Evolutionary conservation across 35 echinoderm and acorn worm genomes (phyloP), one percentile per base, ranked within the genome.

Genomic region (Apostichopus japonicus): DNA sequence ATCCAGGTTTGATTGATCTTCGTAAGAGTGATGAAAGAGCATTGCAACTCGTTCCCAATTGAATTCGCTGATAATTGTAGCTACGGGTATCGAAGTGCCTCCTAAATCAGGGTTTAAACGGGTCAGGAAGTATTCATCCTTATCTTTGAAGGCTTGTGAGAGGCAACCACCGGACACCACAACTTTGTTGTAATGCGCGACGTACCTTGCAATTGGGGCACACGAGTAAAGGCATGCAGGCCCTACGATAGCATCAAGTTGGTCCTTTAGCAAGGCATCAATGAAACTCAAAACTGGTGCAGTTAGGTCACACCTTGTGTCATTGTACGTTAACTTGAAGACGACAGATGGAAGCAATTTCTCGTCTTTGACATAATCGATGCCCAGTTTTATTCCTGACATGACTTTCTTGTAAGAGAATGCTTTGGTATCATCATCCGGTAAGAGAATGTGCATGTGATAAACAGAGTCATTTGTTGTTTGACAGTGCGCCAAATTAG

Each of bases 161-260:
- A 54, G 27, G 62, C 90, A 92, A 5, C 90, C 95, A 4, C 83
- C 84, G 2, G 95, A 87, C 5, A 96, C 84, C 82, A 92, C 70
- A 44, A 55, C 81, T 24, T 94, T 96, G 11, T n/a, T 57, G 90
- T 91, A 96, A 65, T 94, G 83, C 5, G 21, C 22, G 27, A 84
- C 84, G 44, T 86, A 76, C 59, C 95, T 86, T 24, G 90, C 90
- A 5, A 96, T 86, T 6, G 93, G 93, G 33, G 93, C 93, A 53
- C 58, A 82, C 6, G 91, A 77, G 25, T 94, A 92, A 24, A 78
- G 52, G 23, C 95, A 96, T 4, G 58, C 93, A 14, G 95, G 95
- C 10, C 95, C 95, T 14, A 96, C 16, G 27, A 92, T 54, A 10
- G 91, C 62, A 77, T 96, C 93, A 10, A 92, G 79, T 24, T 80